Evolutionary conservation across 2,888 invertebrate genomes (phyloP).

Genomic region (Callimorpha dominula): DNA sequence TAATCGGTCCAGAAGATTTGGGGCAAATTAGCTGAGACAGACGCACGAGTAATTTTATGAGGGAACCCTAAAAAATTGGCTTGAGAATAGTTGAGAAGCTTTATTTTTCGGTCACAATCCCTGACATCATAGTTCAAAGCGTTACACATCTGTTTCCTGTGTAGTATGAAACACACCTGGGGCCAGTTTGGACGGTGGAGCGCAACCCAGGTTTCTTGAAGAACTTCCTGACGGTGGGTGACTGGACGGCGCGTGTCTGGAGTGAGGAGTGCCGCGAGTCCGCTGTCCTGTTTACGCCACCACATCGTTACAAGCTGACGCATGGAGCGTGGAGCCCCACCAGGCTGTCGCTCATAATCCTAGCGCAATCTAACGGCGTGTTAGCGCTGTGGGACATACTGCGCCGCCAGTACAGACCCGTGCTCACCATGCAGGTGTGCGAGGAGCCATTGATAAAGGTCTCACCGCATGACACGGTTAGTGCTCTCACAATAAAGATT

Average conservation of each 20-base stretch:
- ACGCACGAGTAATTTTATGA: no score
- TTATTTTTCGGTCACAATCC: background rate
- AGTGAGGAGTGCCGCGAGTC: slow-evolving; percentile 97
- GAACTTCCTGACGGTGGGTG: slow-evolving; percentile 96
- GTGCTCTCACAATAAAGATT: background rate
- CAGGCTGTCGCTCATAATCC: slow-evolving; percentile 92
- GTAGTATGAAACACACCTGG: slow-evolving; percentile 90
- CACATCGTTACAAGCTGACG: slow-evolving; percentile 88
- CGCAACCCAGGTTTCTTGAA: slow-evolving; percentile 97
- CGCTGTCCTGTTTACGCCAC: slow-evolving; percentile 94
- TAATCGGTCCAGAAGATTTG: no score
- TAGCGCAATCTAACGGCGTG: slow-evolving; percentile 92
- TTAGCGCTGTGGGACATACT: slow-evolving; percentile 96
- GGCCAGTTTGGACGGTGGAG: slow-evolving; percentile 94
- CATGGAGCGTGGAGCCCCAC: slow-evolving; percentile 95
- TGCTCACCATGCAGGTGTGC: slow-evolving; percentile 86
- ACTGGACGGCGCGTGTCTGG: slow-evolving; percentile 97
- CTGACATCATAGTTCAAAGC: background rate
- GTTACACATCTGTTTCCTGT: background rate
- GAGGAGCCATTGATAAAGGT: slow-evolving; percentile 65
- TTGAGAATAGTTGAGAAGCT: no score
- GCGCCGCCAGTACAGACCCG: slow-evolving; percentile 92
- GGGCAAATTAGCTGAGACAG: no score
- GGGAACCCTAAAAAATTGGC: no score
- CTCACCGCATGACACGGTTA: slow-evolving; percentile 10